Evolutionary conservation across 2,797 vertebrate species (phyloP).

Genomic region (Lemur catta): DNA sequence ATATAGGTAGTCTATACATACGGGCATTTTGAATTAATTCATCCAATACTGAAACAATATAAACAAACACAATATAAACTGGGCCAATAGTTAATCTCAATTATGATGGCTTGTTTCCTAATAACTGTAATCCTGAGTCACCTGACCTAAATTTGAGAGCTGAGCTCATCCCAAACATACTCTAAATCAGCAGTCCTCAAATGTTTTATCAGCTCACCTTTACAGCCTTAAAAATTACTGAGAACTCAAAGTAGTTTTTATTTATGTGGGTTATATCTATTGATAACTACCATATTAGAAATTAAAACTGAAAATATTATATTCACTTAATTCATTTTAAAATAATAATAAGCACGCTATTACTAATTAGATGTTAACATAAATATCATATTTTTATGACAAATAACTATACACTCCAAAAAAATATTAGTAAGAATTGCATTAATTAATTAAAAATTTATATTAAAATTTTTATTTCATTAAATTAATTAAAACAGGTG

Average conservation of each 20-base stretch:
- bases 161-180: neutral
- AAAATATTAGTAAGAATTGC: neutral
- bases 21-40: slow-evolving; percentile 8
- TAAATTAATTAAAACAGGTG: neutral
- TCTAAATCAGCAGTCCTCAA: neutral
- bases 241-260: neutral
- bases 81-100: slow-evolving; percentile 12
- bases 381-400: slow-evolving; percentile 5
- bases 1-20: neutral
- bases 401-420: neutral
- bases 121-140: neutral
- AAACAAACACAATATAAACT: neutral
- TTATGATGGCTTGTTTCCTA: slow-evolving; percentile 49
- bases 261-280: neutral
- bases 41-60: neutral
- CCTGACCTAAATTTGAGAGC: neutral
- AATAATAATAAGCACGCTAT: neutral
- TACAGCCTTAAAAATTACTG: neutral
- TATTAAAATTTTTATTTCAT: too few relatives aligned
- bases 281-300: neutral
- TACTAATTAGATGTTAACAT: neutral
- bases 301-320: neutral
- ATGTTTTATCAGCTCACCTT: neutral
- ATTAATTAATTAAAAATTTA: neutral
- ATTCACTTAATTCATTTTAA: neutral